Conservation (phyloP, 1,140 invertebrate genomes). For the Stegodyphus dumicola region DNA sequence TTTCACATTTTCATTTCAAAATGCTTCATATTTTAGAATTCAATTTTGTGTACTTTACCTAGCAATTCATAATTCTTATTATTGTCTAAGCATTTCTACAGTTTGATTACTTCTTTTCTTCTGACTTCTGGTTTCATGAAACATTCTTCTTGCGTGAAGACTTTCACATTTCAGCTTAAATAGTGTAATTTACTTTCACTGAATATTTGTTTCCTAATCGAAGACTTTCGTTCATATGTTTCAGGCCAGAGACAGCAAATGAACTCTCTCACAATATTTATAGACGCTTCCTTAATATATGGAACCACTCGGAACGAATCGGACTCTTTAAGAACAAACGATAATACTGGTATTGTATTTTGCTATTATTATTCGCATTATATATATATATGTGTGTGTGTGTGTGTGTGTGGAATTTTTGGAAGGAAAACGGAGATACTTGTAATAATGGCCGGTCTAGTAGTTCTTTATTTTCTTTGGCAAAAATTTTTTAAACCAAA, state of each 20-base stretch:
- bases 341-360: conserved; percentile 27
- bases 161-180: not conserved
- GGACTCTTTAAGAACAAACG: not conserved
- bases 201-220: not conserved
- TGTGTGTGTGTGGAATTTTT: too few species aligned
- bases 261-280: conserved; percentile 91
- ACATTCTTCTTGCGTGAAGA: conserved; percentile 63
- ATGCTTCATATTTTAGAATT: too few species aligned
- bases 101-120: not conserved
- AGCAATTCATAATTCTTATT: too few species aligned
- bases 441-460: too few species aligned
- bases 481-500: too few species aligned
- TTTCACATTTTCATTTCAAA: too few species aligned
- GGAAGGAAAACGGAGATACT: too few species aligned
- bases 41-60: too few species aligned
- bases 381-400: too few species aligned
- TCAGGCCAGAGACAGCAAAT: conserved; percentile 91
- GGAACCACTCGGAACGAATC: conserved; percentile 71
- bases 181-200: not conserved
- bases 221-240: not conserved
- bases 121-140: not conserved
- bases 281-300: conserved; percentile 86
- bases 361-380: too few species aligned
- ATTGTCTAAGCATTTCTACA: too few species aligned
- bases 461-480: too few species aligned